A percentile compares a stretch with the other conserved stretches of the same genome.
These are phyloP conservation scores for Chelmon rostratus DNA, from an alignment of 2,797 vertebrate genomes.

Conservation along the genomic window DNA sequence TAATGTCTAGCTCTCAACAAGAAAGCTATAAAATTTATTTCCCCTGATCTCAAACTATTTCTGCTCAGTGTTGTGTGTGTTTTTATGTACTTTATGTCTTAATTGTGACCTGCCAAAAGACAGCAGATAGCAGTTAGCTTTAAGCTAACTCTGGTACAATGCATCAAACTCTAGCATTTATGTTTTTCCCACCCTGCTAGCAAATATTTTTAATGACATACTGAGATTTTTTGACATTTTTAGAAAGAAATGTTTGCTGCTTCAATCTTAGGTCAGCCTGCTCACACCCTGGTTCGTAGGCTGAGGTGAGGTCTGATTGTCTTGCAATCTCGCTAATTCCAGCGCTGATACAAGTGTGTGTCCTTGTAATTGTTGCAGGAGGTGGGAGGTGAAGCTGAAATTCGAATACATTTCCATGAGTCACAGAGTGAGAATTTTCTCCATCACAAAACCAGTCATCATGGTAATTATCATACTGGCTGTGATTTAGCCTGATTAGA, in stretches of 20 bases:
- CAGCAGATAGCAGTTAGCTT: not conserved
- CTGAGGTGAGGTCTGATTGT: not conserved
- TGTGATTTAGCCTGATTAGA: conserved; percentile 29
- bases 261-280: not conserved
- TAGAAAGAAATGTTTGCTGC: too few species aligned
- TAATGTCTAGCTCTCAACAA: not conserved
- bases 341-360: not conserved
- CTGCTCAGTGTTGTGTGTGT: not conserved
- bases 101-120: not conserved
- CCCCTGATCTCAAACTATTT: not conserved
- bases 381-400: conserved; percentile 16
- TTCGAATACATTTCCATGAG: conserved; percentile 3
- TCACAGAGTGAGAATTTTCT: conserved; percentile 14
- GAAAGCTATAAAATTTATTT: not conserved
- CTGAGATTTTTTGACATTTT: not conserved
- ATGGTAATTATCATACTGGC: conserved; percentile 24
- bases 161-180: not conserved
- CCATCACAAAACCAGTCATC: conserved; percentile 29
- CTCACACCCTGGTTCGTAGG: not conserved
- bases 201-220: not conserved
- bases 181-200: not conserved
- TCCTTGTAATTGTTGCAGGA: not conserved
- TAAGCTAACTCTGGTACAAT: not conserved
- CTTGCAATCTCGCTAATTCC: not conserved
- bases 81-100: not conserved